Evolutionary conservation across 2,888 invertebrate genomes (phyloP), one percentile per base, ranked within the genome.

Genomic region (Oscheius onirici): DNA sequence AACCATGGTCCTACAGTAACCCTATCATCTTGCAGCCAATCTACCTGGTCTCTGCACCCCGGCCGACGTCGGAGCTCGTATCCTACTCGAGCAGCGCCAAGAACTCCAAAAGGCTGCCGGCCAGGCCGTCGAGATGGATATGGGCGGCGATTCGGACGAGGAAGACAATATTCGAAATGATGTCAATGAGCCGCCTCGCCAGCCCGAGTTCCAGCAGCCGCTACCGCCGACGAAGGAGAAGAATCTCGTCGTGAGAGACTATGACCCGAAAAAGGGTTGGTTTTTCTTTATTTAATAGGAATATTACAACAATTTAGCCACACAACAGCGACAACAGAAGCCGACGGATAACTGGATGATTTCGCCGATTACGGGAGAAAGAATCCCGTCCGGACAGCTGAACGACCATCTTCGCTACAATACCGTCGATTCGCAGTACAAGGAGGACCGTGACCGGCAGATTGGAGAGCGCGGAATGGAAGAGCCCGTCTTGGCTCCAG

Each of bases 311-410:
- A 43, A 41, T 72, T 55, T 44, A 72, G 72, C 72, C 5, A 40
- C 24, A 10, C 71, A 22, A 58, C 52, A 20, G 58, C 69, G 43
- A 67, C 43, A 46, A 54, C 71, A 55, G 61, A 54, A 54, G 17
- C 68, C 22, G 43, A 55, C 69, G 22, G 77, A 86, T 41, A 82
- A 95, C 87, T 97, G 93, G 90, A 92, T 97, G 67, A 95, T 99
- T 77, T 99, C 97, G 0, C 99, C 97, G 0, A 94, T 99, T 87
- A 99, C 97, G 0, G 97, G 97, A 46, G 97, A 99, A 89, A 93
- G 93, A 88, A 96, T 99, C 84, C 95, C 95, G 0, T 96, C 96
- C 0, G 94, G 93, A 87, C 96, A 99, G 89, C 93, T 99, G 72
- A 95, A 95, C 72, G 96, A 99, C 85, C 99, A 99, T 89, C 95